Evolutionary conservation across 2,888 invertebrate genomes (phyloP).

Genomic region (Rapana venosa): DNA sequence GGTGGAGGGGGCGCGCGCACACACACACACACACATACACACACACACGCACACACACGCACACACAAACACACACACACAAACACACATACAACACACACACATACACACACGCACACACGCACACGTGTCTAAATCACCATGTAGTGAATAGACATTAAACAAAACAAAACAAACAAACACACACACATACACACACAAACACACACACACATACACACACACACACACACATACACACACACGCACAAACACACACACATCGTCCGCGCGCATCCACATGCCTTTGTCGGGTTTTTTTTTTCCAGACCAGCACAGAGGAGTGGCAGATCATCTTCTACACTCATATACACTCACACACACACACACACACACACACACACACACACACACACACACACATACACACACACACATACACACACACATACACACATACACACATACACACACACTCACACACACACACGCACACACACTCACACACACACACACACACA

Average conservation of each 20-base stretch:
- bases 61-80: no score
- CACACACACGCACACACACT: background rate
- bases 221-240: background rate
- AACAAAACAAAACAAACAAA: no score
- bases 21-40: no score
- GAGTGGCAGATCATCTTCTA: conserved; percentile 94
- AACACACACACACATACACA: background rate
- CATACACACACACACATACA: conserved; percentile 28
- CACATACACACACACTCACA: conserved; percentile 4
- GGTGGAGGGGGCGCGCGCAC: no score
- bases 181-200: no score
- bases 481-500: background rate
- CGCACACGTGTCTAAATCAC: no score
- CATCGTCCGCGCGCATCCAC: no score
- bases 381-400: background rate
- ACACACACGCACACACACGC: no score
- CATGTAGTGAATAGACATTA: no score
- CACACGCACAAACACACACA: background rate
- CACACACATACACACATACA: conserved; percentile 23
- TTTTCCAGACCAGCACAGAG: conserved; percentile 71
- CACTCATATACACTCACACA: background rate
- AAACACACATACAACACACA: no score
- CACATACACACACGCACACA: no score
- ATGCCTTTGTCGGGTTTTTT: no score
- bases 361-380: background rate